A percentile compares a stretch with the other conserved stretches of the same genome.
Conservation (phyloP, 2,888 invertebrate genomes). For the Bellardia pandia region DNA sequence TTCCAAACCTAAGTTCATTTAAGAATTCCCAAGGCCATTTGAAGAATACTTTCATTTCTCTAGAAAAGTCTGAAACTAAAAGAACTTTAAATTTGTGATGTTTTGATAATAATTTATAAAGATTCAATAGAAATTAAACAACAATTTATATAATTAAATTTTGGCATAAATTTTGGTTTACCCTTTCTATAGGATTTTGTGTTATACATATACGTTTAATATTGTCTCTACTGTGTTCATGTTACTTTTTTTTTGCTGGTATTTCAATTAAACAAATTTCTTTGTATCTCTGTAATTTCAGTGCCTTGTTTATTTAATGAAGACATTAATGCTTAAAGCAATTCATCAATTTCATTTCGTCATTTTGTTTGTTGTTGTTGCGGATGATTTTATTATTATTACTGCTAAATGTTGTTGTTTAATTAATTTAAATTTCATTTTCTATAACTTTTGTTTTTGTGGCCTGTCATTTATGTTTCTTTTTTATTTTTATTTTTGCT, state of each 20-base stretch:
- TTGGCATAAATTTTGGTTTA: too few relatives aligned
- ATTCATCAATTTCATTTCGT: conserved; percentile 69
- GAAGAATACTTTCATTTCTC: too few relatives aligned
- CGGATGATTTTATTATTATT: conserved; percentile 1
- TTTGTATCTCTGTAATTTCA: conserved; percentile 28
- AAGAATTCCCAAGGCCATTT: too few relatives aligned
- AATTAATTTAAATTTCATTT: conserved; percentile 72
- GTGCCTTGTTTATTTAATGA: conserved; percentile 57
- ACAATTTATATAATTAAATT: too few relatives aligned
- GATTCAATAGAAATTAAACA: too few relatives aligned
- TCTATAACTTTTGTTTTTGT: conserved; percentile 31
- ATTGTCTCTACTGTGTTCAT: too few relatives aligned
- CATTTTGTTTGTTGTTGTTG: conserved; percentile 26
- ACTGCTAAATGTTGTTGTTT: conserved; percentile 29
- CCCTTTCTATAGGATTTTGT: neutral
- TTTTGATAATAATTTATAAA: too few relatives aligned
- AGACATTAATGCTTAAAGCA: conserved; percentile 69
- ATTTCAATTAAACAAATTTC: conserved; percentile 18
- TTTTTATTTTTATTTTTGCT: neutral
- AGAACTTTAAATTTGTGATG: too few relatives aligned
- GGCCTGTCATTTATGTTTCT: conserved; percentile 7
- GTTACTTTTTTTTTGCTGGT: neutral
- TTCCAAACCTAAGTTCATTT: too few relatives aligned
- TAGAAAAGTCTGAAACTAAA: too few relatives aligned
- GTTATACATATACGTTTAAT: neutral